A percentile compares a stretch with the other conserved stretches of the same genome.
These are phyloP conservation scores for Drosophila kepulauana DNA, from an alignment of 1,140 invertebrate species.

Conservation along the genomic window DNA sequence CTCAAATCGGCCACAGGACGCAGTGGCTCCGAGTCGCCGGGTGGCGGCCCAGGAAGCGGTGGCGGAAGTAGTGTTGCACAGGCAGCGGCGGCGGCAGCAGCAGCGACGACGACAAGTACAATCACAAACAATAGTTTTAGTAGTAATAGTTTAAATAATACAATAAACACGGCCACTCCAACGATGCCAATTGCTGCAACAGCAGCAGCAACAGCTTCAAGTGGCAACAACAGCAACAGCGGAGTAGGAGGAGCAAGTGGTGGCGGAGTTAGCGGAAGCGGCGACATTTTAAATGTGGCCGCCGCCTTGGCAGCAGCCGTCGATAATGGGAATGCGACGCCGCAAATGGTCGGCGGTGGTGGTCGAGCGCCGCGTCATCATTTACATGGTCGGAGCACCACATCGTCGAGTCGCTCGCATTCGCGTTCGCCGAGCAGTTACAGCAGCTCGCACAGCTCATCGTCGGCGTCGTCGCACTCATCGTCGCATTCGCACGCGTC, in stretches of 20 bases:
- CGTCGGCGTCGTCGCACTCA: constrained; percentile 82
- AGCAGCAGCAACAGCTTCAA: constrained; percentile 31
- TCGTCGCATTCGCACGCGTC: constrained; percentile 84
- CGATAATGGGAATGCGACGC: constrained; percentile 55
- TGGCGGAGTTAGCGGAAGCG: constrained; percentile 13
- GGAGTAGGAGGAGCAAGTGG: constrained; percentile 14
- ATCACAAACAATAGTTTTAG: constrained; percentile 85
- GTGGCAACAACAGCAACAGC: constrained; percentile 26
- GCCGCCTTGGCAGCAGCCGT: constrained; percentile 85
- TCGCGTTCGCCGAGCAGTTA: constrained; percentile 85
- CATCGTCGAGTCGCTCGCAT: constrained; percentile 86
- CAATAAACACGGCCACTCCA: constrained; percentile 78
- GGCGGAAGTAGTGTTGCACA: constrained; percentile 41
- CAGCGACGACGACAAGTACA: constrained; percentile 81
- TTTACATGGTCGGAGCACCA: constrained; percentile 81
- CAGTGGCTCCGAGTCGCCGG: constrained; percentile 73
- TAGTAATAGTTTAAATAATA: constrained; percentile 84
- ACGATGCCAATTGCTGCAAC: constrained; percentile 73
- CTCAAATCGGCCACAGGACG: constrained; percentile 74
- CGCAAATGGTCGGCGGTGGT: constrained; percentile 1
- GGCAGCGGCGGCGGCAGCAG: constrained; percentile 34
- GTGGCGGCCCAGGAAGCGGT: constrained; percentile 1
- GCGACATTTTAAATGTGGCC: constrained; percentile 83
- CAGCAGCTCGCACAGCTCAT: constrained; percentile 84
- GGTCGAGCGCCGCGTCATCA: constrained; percentile 55